phyloP scores from a whole-genome alignment of 2,113 vertebrate genomes.

The Ailurus styani region DNA sequence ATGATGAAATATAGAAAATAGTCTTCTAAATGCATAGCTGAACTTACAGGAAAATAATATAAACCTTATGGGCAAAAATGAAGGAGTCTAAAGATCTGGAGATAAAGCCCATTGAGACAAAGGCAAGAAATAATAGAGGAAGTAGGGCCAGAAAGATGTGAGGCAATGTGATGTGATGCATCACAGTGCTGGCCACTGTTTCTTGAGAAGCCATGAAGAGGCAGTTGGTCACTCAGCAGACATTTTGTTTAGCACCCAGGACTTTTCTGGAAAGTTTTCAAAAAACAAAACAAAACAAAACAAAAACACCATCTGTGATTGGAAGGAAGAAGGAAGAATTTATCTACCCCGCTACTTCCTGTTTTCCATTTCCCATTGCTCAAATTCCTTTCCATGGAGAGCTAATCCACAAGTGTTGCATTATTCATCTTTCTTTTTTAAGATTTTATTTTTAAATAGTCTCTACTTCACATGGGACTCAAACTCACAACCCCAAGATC shows the following conservation, averaged over 20 bases:
- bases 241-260: background rate
- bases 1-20: background rate
- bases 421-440: background rate
- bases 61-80: background rate
- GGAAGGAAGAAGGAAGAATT: background rate
- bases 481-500: background rate
- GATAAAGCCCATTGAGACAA: background rate
- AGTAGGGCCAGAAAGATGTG: background rate
- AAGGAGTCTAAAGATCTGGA: background rate
- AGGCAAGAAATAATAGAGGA: background rate
- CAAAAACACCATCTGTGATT: background rate
- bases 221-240: background rate
- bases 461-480: background rate
- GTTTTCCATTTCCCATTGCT: background rate
- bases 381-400: background rate
- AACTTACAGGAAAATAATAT: background rate
- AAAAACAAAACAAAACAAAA: background rate
- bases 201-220: background rate
- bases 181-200: background rate
- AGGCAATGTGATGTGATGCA: fast-evolving
- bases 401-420: background rate
- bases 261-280: background rate
- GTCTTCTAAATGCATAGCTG: background rate
- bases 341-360: background rate
- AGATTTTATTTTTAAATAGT: background rate